A percentile compares a stretch with the other conserved stretches of the same genome.
phyloP scores from a whole-genome alignment of 2,888 invertebrate species.

The Ichneumoninae sp. region DNA sequence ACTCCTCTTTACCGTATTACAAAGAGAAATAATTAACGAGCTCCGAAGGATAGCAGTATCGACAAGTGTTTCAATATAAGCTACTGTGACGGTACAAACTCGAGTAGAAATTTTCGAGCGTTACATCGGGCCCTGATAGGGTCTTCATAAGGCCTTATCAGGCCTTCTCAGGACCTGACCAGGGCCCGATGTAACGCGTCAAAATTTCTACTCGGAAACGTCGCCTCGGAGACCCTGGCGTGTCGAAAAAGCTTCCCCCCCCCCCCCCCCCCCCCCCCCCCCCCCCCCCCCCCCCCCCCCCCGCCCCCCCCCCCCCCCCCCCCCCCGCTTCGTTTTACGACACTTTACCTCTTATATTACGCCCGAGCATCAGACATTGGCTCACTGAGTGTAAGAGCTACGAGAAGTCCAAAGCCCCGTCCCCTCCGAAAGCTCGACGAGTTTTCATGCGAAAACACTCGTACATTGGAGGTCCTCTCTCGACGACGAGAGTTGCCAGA shows the following conservation, averaged over 20 bases:
- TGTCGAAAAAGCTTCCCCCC: too few species aligned
- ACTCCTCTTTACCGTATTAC: neutral
- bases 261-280: too few species aligned
- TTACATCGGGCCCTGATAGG: too few species aligned
- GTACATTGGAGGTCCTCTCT: slow-evolving; percentile 70
- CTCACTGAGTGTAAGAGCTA: slow-evolving; percentile 44
- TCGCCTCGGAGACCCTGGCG: neutral
- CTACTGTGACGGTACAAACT: too few species aligned
- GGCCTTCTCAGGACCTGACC: too few species aligned
- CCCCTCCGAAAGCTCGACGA: slow-evolving; percentile 53
- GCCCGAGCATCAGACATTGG: slow-evolving; percentile 56
- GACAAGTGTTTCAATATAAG: slow-evolving; percentile 32
- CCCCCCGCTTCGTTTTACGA: slow-evolving; percentile 47
- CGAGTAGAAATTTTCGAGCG: too few species aligned
- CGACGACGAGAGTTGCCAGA: slow-evolving; percentile 56
- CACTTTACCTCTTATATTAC: slow-evolving; percentile 16
- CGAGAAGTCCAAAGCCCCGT: slow-evolving; percentile 43
- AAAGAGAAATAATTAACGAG: slow-evolving; percentile 52
- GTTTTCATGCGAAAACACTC: slow-evolving; percentile 75
- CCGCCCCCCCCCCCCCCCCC: too few species aligned
- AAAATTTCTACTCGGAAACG: too few species aligned
- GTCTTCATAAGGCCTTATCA: too few species aligned
- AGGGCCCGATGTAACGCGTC: too few species aligned
- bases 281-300: too few species aligned
- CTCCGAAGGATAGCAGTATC: slow-evolving; percentile 4